These are phyloP conservation scores for Luperina testacea DNA, from an alignment of 2,888 invertebrate genomes.

Conservation along the genomic window DNA sequence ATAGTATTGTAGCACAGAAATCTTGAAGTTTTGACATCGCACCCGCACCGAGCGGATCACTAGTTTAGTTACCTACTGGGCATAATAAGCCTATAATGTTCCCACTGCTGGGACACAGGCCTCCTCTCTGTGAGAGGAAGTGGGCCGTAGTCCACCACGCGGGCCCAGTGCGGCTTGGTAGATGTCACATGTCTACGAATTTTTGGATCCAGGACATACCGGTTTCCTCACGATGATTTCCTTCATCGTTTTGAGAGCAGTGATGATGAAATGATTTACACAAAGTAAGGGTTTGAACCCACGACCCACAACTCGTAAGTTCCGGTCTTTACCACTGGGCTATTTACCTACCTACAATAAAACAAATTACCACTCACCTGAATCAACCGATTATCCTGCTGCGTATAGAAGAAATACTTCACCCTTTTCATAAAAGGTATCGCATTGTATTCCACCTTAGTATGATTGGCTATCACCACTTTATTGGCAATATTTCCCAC, in stretches of 20 bases:
- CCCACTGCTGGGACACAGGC: neutral
- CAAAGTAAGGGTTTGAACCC: neutral
- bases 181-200: neutral
- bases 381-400: slow-evolving; percentile 71
- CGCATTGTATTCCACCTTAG: slow-evolving; percentile 77
- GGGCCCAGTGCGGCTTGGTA: neutral
- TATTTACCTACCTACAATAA: neutral
- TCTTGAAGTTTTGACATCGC: neutral
- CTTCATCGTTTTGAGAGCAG: neutral
- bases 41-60: no score
- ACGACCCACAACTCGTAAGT: neutral
- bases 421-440: slow-evolving; percentile 82
- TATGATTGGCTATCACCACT: slow-evolving; percentile 63
- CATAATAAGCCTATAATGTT: no score
- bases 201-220: neutral
- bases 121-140: neutral
- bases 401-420: slow-evolving; percentile 77
- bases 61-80: no score
- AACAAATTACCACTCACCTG: slow-evolving; percentile 68
- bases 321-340: no score
- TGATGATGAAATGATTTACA: neutral
- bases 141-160: neutral
- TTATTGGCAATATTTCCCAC: slow-evolving; percentile 54
- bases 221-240: neutral
- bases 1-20: neutral